Conservation (phyloP, 2,888 invertebrate genomes). For the Orthonevra nobilis region DNA sequence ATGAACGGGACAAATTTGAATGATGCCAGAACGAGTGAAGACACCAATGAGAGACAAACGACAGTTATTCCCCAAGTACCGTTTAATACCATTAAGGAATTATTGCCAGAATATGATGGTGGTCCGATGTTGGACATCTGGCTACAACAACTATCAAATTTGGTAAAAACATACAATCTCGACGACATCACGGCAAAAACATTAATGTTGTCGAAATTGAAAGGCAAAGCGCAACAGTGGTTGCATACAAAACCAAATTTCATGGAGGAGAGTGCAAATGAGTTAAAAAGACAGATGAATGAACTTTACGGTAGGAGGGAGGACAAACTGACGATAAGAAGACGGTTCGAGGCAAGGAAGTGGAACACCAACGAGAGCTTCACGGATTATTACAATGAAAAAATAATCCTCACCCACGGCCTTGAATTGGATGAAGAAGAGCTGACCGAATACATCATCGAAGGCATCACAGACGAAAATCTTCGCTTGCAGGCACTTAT, state of each 20-base stretch:
- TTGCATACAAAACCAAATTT: not conserved
- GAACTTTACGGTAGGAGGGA: not conserved
- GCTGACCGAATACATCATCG: not conserved
- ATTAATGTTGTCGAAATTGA: not conserved
- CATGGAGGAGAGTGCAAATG: not conserved
- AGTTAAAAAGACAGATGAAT: not conserved
- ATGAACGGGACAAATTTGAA: too few species aligned
- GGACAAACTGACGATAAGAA: not conserved
- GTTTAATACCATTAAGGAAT: not conserved
- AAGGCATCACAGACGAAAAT: not conserved
- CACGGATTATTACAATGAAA: not conserved
- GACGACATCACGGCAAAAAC: not conserved
- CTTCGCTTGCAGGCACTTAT: not conserved
- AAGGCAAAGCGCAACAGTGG: not conserved
- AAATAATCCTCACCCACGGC: not conserved
- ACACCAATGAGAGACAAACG: too few species aligned
- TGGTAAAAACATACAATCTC: not conserved
- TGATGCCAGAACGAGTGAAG: too few species aligned
- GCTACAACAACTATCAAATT: not conserved
- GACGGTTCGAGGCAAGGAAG: not conserved
- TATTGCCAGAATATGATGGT: slow-evolving; percentile 13
- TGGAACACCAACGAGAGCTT: not conserved
- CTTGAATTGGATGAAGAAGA: slow-evolving; percentile 1
- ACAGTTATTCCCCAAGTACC: too few species aligned
- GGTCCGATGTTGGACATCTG: not conserved